Conservation (phyloP, 2,888 invertebrate species). For the Dorcus hopei region DNA sequence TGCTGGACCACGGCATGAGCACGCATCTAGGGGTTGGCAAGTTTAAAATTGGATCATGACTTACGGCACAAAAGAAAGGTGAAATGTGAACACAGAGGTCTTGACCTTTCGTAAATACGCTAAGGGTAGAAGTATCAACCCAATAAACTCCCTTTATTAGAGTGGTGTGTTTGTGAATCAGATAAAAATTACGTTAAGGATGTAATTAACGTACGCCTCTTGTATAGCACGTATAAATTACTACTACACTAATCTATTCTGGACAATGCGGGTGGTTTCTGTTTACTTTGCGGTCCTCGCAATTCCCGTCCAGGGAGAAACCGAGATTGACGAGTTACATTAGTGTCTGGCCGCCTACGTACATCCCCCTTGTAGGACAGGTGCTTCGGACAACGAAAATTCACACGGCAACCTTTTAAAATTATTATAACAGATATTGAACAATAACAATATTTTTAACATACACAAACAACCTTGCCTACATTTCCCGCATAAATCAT, state of each 20-base stretch:
- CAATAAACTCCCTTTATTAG: no score
- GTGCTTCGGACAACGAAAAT: slow-evolving; percentile 43
- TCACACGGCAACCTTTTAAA: slow-evolving; percentile 33
- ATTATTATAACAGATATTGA: neutral
- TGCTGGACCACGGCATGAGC: neutral
- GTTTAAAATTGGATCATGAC: slow-evolving; percentile 10
- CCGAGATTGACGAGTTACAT: slow-evolving; percentile 48
- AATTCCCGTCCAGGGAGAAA: slow-evolving; percentile 24
- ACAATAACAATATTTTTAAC: neutral
- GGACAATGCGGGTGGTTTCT: slow-evolving; percentile 36
- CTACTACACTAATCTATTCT: slow-evolving; percentile 28
- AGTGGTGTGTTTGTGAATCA: no score
- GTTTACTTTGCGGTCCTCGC: slow-evolving; percentile 36
- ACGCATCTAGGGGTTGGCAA: slow-evolving; percentile 3
- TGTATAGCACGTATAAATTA: neutral
- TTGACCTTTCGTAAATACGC: no score
- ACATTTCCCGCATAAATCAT: slow-evolving; percentile 47
- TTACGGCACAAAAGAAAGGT: neutral
- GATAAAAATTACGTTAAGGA: neutral
- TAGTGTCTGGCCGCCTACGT: slow-evolving; percentile 43
- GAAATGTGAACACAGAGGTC: neutral
- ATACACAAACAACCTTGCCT: slow-evolving; percentile 19
- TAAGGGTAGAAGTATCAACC: no score
- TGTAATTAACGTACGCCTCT: neutral
- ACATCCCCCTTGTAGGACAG: slow-evolving; percentile 30